phyloP scores from a whole-genome alignment of 1,140 invertebrate species.

The Danaus plexippus region DNA sequence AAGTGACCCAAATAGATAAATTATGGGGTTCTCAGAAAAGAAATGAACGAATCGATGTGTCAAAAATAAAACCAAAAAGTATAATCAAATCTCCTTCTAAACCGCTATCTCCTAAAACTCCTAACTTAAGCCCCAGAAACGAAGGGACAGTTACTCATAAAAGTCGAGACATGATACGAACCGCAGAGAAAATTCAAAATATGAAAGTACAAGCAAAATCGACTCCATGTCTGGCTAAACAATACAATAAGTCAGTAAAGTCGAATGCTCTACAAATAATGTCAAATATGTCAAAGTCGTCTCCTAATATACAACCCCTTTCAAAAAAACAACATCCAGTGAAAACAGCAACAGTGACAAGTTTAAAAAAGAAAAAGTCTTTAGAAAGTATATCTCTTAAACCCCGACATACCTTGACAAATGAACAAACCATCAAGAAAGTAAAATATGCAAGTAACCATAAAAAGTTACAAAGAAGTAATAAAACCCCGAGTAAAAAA shows the following conservation, averaged over 20 bases:
- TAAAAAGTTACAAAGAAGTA: slow-evolving; percentile 27
- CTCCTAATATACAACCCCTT: slow-evolving; percentile 36
- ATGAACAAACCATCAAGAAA: slow-evolving; percentile 45
- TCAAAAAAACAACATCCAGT: slow-evolving; percentile 42
- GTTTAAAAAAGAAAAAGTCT: slow-evolving; percentile 59
- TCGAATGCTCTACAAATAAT: slow-evolving; percentile 30
- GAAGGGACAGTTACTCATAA: slow-evolving; percentile 37
- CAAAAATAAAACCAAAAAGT: slow-evolving; percentile 44
- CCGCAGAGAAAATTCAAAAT: slow-evolving; percentile 60
- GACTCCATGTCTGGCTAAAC: slow-evolving; percentile 34
- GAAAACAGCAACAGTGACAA: slow-evolving; percentile 50
- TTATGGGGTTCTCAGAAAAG: slow-evolving; percentile 63
- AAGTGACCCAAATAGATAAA: slow-evolving; percentile 66
- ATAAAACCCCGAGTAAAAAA: slow-evolving; percentile 29
- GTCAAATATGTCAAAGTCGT: slow-evolving; percentile 49
- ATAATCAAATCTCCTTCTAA: slow-evolving; percentile 24
- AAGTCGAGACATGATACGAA: slow-evolving; percentile 62
- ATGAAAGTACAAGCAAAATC: slow-evolving; percentile 47
- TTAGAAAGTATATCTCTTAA: slow-evolving; percentile 38
- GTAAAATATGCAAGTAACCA: slow-evolving; percentile 38
- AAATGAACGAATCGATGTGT: slow-evolving; percentile 54
- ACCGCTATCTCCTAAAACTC: slow-evolving; percentile 13
- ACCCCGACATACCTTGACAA: slow-evolving; percentile 39
- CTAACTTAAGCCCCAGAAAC: slow-evolving; percentile 16
- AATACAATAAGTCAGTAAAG: slow-evolving; percentile 32